Evolutionary conservation across 1,140 invertebrate genomes (phyloP), one percentile per base, ranked within the genome.

Genomic region (Nomia melanderi): DNA sequence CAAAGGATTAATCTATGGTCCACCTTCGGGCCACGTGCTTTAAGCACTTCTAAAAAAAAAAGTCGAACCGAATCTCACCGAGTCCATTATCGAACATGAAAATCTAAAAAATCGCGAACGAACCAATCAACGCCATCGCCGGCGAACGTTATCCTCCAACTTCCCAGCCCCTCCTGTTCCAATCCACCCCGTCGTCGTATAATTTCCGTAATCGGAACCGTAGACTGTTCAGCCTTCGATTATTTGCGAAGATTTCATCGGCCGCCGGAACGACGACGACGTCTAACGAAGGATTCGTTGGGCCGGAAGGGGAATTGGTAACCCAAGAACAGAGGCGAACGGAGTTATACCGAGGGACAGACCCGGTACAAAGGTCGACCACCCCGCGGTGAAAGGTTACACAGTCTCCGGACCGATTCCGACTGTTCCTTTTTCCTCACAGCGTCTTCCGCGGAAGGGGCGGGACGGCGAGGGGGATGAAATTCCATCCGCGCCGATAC

Each of bases 401-500:
- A 75, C 41, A 64, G 64, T 60, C 36, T 57, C 33, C 53, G 33
- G 71, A 67, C 54, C 54, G 69, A 76, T 76, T 76, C 66, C 64
- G 39, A 54, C 12, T 56, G 54, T 39, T 60, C 54, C 54, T 69
- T 76, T 69, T 76, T 50, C 54, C 65, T 71, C 57, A 20, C 23
- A n/a, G 33, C 65, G 65, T 67, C 25, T 63, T 27, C 27, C 44
- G 20, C 27, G 25, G 29, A 71, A 60, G 33, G 44, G 57, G 50
- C 33, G 33, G 17, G 9, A 14, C 9, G 25, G 12, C 25, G 20
- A 9, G 8, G 9, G 39, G 31, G 69, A 14, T 57, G 57, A 44
- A 65, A 78, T 65, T 62, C 60, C 60, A 65, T 63, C 53, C 41
- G 25, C 20, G 44, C 23, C 67, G 53, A 31, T n/a, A 50, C 36